Evolutionary conservation across 2,113 vertebrate genomes (phyloP).

Genomic region (Grammomys surdaster): DNA sequence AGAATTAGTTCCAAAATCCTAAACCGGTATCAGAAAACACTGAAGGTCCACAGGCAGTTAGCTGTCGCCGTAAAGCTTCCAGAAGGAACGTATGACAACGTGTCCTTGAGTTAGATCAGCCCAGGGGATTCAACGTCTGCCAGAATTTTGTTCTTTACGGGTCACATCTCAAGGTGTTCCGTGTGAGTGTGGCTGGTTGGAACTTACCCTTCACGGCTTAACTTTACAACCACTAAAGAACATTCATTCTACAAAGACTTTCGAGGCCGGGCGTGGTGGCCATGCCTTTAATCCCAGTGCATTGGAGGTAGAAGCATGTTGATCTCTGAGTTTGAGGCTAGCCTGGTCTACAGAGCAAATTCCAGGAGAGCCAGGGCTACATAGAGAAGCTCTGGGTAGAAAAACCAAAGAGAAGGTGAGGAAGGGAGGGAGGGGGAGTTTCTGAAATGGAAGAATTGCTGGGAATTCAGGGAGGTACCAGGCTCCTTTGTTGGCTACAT

Average conservation of each 20-base stretch:
- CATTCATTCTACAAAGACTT: not conserved
- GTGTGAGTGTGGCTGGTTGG: not conserved
- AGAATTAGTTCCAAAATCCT: constrained; percentile 22
- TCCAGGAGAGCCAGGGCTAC: not conserved
- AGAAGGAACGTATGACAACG: not conserved
- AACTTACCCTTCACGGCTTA: not conserved
- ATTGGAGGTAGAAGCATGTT: not conserved
- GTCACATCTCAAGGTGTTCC: not conserved
- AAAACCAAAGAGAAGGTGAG: not conserved
- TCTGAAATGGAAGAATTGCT: constrained; percentile 62
- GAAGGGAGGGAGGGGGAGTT: not conserved
- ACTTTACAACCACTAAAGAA: not conserved
- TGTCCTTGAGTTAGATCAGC: not conserved
- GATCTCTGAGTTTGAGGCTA: not conserved
- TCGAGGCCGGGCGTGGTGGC: not conserved
- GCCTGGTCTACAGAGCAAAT: not conserved
- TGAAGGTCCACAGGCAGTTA: not conserved
- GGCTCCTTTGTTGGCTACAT: constrained; percentile 75
- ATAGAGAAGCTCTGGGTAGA: not conserved
- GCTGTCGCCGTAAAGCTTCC: not conserved
- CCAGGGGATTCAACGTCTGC: not conserved
- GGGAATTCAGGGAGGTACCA: not conserved
- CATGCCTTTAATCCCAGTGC: not conserved
- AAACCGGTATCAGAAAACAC: not conserved
- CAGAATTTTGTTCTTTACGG: not conserved